These are phyloP conservation scores for Urocynchramus pylzowi DNA, from an alignment of 2,113 vertebrate species.

Conservation along the genomic window DNA sequence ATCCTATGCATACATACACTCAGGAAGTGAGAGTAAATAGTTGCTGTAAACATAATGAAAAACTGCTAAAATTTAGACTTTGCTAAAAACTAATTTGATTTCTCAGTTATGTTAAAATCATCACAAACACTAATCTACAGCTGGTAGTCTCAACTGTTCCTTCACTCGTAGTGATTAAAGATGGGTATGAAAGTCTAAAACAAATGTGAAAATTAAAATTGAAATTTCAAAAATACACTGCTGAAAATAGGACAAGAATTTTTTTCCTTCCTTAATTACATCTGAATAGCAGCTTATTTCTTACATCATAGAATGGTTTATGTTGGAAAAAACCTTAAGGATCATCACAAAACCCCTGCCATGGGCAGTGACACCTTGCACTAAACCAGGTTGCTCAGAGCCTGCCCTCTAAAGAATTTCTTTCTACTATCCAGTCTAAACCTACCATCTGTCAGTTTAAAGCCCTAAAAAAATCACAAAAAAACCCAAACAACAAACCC, in stretches of 20 bases:
- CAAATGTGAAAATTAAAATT: background rate
- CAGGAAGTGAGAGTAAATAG: constrained; percentile 24
- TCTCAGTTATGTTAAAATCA: constrained; percentile 22
- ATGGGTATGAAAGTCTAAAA: background rate
- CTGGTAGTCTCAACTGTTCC: constrained; percentile 22
- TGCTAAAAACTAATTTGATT: constrained; percentile 35
- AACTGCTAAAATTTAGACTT: constrained; percentile 26
- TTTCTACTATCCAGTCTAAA: background rate
- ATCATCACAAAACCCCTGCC: background rate
- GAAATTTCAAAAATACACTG: background rate
- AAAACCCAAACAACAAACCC: background rate
- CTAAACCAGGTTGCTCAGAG: background rate
- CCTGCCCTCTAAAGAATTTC: background rate
- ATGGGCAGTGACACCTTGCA: background rate
- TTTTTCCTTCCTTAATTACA: background rate
- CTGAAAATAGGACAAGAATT: background rate
- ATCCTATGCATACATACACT: background rate
- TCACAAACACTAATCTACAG: constrained; percentile 35
- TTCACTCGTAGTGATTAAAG: background rate
- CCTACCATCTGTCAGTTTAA: background rate
- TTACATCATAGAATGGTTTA: background rate
- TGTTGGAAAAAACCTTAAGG: background rate
- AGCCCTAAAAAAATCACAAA: background rate
- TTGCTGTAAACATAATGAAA: constrained; percentile 2
- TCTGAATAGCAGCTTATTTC: background rate